phyloP scores from a whole-genome alignment of 2,797 vertebrate genomes.

The Dipus sagitta region DNA sequence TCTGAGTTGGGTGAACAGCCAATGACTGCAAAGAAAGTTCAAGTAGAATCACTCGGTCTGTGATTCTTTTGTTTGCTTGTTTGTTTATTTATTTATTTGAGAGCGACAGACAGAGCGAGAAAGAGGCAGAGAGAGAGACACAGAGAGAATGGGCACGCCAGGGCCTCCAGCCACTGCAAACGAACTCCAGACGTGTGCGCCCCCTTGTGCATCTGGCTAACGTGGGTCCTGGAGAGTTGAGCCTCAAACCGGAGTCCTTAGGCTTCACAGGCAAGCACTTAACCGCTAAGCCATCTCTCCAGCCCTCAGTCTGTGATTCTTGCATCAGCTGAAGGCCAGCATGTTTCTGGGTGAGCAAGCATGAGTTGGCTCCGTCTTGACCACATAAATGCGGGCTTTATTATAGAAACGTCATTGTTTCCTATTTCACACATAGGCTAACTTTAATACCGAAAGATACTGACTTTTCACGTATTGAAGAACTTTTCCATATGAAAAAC shows the following conservation, averaged over 20 bases:
- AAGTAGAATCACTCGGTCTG: not conserved
- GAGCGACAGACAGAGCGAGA: too few relatives aligned
- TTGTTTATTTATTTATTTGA: too few relatives aligned
- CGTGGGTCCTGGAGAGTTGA: too few relatives aligned
- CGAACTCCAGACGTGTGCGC: too few relatives aligned
- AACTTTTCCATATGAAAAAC: not conserved
- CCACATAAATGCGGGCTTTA: not conserved
- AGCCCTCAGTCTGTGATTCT: not conserved
- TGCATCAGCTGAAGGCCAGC: not conserved
- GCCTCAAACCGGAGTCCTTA: too few relatives aligned
- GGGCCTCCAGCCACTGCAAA: too few relatives aligned
- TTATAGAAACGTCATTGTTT: not conserved
- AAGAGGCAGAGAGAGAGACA: too few relatives aligned
- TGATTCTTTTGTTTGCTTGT: too few relatives aligned
- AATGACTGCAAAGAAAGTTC: not conserved
- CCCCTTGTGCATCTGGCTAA: too few relatives aligned
- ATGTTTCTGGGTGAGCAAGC: not conserved
- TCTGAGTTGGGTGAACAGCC: not conserved
- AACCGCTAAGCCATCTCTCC: too few relatives aligned
- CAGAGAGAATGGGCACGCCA: too few relatives aligned
- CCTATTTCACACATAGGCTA: not conserved
- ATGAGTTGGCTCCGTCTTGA: fast-evolving
- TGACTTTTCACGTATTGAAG: not conserved
- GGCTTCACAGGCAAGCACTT: too few relatives aligned
- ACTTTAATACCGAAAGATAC: not conserved